These are phyloP conservation scores for Rhabdomys pumilio DNA, from an alignment of 2,797 vertebrate genomes.

Conservation along the genomic window DNA sequence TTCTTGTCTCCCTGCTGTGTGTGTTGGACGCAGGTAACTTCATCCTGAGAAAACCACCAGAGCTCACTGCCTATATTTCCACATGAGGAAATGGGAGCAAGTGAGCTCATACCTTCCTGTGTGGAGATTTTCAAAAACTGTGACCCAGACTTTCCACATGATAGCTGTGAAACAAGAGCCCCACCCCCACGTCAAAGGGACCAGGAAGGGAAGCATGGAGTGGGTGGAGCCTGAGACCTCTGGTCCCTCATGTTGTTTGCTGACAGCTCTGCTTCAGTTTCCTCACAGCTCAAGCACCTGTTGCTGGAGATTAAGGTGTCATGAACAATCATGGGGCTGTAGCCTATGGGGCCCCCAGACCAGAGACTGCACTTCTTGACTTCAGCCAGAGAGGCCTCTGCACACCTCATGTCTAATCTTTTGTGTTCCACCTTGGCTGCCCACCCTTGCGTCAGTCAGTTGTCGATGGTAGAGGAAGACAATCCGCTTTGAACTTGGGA, in stretches of 20 bases:
- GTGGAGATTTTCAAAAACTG: neutral
- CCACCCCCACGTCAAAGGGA: neutral
- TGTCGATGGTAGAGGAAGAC: neutral
- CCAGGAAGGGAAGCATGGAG: fast-evolving
- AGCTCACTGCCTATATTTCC: neutral
- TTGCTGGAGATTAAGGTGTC: neutral
- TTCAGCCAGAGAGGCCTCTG: neutral
- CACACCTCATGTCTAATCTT: neutral
- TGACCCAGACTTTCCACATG: neutral
- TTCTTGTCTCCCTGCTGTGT: fast-evolving
- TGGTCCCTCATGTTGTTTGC: fast-evolving
- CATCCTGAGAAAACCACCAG: neutral
- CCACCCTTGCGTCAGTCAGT: fast-evolving
- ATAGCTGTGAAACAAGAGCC: neutral
- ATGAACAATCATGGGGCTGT: fast-evolving
- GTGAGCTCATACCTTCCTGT: neutral
- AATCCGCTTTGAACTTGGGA: neutral
- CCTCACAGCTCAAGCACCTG: neutral
- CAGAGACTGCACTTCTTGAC: neutral
- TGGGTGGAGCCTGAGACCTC: neutral
- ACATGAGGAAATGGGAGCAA: neutral
- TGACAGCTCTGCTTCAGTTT: neutral
- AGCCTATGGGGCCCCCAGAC: neutral
- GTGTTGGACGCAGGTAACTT: neutral
- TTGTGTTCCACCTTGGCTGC: neutral